Evolutionary conservation across 2,797 vertebrate species (phyloP).

Genomic region (Muscicapa striata): DNA sequence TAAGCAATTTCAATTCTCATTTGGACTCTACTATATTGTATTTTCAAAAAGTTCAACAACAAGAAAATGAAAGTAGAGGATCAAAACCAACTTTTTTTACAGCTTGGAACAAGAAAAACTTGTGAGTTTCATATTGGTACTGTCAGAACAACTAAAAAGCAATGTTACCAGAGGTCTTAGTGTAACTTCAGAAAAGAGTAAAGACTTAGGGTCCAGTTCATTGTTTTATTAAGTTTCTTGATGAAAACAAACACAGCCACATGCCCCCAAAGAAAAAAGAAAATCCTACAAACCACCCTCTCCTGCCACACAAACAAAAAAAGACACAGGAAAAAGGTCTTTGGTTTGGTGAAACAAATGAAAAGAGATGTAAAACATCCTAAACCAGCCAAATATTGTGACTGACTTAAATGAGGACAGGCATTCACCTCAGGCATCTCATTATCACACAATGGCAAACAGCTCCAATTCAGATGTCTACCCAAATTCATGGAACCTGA

Average conservation of each 20-base stretch:
- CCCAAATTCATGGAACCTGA: neutral
- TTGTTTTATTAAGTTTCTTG: neutral
- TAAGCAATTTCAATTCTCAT: slow-evolving; percentile 47
- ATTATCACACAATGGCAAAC: neutral
- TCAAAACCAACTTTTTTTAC: neutral
- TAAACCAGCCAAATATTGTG: neutral
- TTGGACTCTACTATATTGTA: slow-evolving; percentile 19
- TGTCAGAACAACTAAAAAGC: neutral
- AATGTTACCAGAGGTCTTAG: neutral
- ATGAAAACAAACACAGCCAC: neutral
- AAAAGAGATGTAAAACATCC: neutral
- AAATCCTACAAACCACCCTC: fast-evolving
- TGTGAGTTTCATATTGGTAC: neutral
- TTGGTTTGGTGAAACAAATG: neutral
- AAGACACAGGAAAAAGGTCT: neutral
- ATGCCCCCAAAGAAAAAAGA: neutral
- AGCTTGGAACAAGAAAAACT: neutral
- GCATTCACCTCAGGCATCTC: neutral
- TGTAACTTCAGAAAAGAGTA: neutral
- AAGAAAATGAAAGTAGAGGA: slow-evolving; percentile 45
- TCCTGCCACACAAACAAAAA: neutral
- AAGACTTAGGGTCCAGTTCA: neutral
- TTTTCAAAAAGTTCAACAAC: slow-evolving; percentile 33
- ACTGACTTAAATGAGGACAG: neutral
- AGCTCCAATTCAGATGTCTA: neutral